Evolutionary conservation across 2,113 vertebrate genomes (phyloP).

Genomic region (Theristicus caerulescens): DNA sequence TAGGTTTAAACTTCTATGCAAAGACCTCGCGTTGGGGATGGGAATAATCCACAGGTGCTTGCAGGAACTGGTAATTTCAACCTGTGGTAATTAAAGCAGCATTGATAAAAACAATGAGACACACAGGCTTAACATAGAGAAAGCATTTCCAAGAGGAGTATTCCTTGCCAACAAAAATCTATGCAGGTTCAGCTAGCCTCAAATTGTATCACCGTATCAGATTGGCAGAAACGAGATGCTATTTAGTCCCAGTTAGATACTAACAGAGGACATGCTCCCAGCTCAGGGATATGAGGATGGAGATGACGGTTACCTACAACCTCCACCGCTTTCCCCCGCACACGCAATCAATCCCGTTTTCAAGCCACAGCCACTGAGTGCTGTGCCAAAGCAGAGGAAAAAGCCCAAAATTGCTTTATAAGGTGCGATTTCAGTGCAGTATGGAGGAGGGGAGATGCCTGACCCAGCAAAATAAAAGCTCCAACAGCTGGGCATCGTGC

Average conservation of each 20-base stretch:
- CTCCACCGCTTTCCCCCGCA: neutral
- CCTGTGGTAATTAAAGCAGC: neutral
- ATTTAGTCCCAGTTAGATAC: neutral
- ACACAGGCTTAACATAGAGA: neutral
- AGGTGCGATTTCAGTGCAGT: neutral
- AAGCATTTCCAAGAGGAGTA: neutral
- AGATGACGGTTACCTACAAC: neutral
- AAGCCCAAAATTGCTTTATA: neutral
- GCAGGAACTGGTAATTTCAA: neutral
- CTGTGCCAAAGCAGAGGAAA: neutral
- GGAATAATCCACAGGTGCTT: neutral
- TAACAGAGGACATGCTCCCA: neutral
- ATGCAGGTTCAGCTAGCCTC: neutral
- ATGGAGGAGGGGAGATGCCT: neutral
- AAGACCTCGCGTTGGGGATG: neutral
- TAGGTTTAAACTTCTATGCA: neutral
- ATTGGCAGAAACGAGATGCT: fast-evolving
- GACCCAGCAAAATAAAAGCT: neutral
- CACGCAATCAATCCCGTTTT: neutral
- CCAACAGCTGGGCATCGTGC: fast-evolving
- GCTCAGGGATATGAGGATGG: neutral
- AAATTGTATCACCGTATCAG: fast-evolving
- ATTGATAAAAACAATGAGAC: neutral
- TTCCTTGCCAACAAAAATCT: neutral
- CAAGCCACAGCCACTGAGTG: neutral